phyloP scores from a whole-genome alignment of 2,888 invertebrate genomes.

The Netelia inedita region DNA sequence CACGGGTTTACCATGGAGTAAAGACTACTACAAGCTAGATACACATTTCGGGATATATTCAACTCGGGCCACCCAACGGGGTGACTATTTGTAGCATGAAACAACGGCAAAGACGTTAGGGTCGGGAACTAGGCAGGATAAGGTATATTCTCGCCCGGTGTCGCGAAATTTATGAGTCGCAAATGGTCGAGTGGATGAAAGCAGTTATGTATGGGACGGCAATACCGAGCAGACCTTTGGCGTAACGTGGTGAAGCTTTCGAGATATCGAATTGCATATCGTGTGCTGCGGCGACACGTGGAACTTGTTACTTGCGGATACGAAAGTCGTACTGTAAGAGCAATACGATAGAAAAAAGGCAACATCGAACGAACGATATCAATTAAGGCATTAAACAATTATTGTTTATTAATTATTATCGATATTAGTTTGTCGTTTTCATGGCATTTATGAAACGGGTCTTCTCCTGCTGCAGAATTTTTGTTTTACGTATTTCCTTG shows the following conservation, averaged over 20 bases:
- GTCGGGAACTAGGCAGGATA: constrained; percentile 20
- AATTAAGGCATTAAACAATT: neutral
- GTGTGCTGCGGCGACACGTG: neutral
- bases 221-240: neutral
- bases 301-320: neutral
- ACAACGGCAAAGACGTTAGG: constrained; percentile 23
- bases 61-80: neutral
- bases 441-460: neutral
- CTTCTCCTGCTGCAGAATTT: neutral
- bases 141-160: constrained; percentile 5
- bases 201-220: neutral
- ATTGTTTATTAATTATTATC: neutral
- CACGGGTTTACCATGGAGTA: constrained; percentile 23
- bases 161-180: constrained; percentile 47
- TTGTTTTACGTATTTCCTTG: neutral
- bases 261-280: constrained; percentile 22
- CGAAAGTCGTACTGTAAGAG: neutral
- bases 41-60: constrained; percentile 43
- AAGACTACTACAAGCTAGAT: constrained; percentile 35
- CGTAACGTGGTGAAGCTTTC: neutral
- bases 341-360: neutral
- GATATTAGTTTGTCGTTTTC: too few relatives aligned
- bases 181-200: neutral
- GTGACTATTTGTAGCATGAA: neutral
- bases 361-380: neutral